Evolutionary conservation across 2,113 vertebrate genomes (phyloP).

Genomic region (Laterallus jamaicensis): DNA sequence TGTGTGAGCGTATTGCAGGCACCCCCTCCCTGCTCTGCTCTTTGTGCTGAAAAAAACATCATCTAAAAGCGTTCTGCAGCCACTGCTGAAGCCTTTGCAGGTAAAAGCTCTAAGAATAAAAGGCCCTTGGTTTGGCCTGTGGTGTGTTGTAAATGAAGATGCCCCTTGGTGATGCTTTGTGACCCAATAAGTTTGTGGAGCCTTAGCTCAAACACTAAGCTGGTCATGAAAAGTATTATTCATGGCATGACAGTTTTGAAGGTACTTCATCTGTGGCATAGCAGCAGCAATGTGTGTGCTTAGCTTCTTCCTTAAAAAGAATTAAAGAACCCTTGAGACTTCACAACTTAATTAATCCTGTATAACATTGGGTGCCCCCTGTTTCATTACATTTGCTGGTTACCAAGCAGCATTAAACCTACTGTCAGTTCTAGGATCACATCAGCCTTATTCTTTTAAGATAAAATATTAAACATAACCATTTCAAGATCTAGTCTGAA

Average conservation of each 20-base stretch:
- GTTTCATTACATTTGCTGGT: background rate
- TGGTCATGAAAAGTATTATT: background rate
- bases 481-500: background rate
- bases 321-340: too few species aligned
- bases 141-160: background rate
- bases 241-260: background rate
- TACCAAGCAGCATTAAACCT: background rate
- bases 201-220: background rate
- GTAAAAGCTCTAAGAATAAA: background rate
- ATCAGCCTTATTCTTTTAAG: background rate
- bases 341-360: background rate
- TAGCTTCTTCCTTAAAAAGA: background rate
- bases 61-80: background rate
- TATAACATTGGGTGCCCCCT: accelerated
- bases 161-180: background rate
- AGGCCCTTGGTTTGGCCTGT: background rate
- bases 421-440: background rate
- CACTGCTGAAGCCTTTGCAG: background rate
- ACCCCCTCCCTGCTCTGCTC: background rate
- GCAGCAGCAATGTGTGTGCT: background rate
- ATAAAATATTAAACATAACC: background rate
- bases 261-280: background rate
- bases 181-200: background rate
- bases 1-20: background rate
- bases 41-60: background rate